These are phyloP conservation scores for Lanius collurio DNA, from an alignment of 2,113 vertebrate species.

Conservation along the genomic window DNA sequence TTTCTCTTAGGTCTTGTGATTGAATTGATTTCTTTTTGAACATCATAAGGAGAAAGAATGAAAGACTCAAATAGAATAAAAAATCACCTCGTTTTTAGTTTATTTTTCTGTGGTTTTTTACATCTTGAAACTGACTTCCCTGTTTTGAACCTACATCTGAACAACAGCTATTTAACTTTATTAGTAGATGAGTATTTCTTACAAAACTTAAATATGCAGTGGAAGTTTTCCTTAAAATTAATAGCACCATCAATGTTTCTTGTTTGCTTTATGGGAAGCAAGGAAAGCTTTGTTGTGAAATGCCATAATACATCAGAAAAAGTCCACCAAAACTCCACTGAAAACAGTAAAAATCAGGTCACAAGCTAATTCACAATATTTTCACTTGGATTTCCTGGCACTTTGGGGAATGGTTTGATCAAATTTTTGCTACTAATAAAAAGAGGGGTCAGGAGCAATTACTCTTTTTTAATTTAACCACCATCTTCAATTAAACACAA, in stretches of 20 bases:
- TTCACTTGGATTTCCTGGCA: background rate
- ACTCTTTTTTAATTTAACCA: background rate
- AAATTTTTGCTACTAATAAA: conserved; percentile 1
- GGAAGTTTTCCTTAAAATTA: conserved; percentile 12
- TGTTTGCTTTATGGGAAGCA: background rate
- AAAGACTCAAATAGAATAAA: background rate
- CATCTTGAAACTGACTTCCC: background rate
- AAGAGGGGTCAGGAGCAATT: background rate
- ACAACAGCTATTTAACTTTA: background rate
- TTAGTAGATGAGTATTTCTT: background rate
- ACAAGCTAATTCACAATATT: background rate
- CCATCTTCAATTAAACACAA: background rate
- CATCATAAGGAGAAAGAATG: background rate
- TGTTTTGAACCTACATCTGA: background rate
- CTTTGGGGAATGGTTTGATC: background rate
- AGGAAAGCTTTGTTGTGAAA: background rate
- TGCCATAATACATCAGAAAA: background rate
- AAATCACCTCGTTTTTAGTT: background rate
- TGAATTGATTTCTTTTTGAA: conserved; percentile 11
- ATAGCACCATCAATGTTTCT: background rate
- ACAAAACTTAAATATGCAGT: background rate
- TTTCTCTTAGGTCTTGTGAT: background rate
- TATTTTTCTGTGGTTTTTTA: background rate
- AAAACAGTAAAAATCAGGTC: background rate
- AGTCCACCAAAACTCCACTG: background rate